These are phyloP conservation scores for Tragelaphus imberbis DNA, from an alignment of 2,113 vertebrate genomes.

Conservation along the genomic window DNA sequence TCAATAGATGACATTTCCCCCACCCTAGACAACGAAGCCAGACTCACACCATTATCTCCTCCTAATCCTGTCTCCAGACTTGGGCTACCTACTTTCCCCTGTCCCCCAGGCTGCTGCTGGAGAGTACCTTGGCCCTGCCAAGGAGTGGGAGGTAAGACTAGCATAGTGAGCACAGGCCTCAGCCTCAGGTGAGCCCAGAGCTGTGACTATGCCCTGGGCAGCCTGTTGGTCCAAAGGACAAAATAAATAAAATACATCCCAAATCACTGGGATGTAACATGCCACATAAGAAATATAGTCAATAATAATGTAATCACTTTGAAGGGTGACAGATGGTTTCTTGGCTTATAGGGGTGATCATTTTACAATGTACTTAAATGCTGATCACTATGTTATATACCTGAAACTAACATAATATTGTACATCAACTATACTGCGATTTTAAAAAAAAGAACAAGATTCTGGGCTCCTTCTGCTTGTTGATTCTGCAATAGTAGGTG, in stretches of 20 bases:
- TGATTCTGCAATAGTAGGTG: background rate
- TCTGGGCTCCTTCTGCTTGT: background rate
- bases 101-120: background rate
- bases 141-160: background rate
- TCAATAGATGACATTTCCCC: background rate
- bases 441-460: background rate
- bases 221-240: background rate
- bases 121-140: background rate
- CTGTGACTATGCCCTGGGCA: background rate
- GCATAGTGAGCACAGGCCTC: background rate
- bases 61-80: background rate
- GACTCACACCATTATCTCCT: background rate
- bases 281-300: background rate
- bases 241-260: background rate
- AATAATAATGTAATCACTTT: background rate
- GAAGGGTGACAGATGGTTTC: background rate
- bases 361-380: background rate
- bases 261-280: background rate
- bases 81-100: background rate
- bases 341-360: background rate
- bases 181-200: background rate
- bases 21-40: background rate
- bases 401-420: background rate
- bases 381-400: background rate
- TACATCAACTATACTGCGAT: background rate